Conservation (phyloP, 2,888 invertebrate species). For the Digitonthophagus gazella region DNA sequence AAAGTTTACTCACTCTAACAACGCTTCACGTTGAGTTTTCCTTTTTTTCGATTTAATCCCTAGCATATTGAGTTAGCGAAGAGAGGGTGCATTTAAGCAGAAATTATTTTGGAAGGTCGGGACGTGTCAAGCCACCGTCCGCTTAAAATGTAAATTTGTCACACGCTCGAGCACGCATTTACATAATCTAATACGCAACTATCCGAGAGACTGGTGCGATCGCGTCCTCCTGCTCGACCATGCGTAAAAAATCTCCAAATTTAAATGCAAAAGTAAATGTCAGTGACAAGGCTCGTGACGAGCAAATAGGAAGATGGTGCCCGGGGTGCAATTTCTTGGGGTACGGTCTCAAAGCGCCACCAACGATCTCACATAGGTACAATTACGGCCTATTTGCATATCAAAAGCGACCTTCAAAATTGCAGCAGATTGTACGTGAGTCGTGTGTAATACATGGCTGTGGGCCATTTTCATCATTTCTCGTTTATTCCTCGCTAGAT, state of each 20-base stretch:
- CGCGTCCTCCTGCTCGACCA: neutral
- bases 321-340: neutral
- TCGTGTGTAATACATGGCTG: conserved; percentile 26
- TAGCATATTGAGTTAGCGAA: neutral
- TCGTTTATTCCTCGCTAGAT: neutral
- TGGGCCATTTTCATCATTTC: conserved; percentile 1
- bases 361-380: conserved; percentile 29
- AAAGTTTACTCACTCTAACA: neutral
- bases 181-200: conserved; percentile 18
- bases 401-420: conserved; percentile 44
- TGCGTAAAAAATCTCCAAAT: conserved; percentile 10
- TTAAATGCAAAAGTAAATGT: conserved; percentile 17
- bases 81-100: neutral
- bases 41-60: neutral
- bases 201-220: conserved; percentile 1
- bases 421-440: conserved; percentile 28
- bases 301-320: conserved; percentile 8
- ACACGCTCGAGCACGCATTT: conserved; percentile 8
- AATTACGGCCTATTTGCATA: conserved; percentile 44
- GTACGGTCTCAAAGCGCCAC: neutral
- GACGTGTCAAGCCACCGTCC: conserved; percentile 5
- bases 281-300: conserved; percentile 14
- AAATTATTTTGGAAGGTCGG: conserved; percentile 2
- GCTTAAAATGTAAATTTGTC: conserved; percentile 15
- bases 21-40: neutral